Base-by-base conservation (phyloP, 2,888 invertebrate genomes). In the Scaptomyza tumidula region DNA sequence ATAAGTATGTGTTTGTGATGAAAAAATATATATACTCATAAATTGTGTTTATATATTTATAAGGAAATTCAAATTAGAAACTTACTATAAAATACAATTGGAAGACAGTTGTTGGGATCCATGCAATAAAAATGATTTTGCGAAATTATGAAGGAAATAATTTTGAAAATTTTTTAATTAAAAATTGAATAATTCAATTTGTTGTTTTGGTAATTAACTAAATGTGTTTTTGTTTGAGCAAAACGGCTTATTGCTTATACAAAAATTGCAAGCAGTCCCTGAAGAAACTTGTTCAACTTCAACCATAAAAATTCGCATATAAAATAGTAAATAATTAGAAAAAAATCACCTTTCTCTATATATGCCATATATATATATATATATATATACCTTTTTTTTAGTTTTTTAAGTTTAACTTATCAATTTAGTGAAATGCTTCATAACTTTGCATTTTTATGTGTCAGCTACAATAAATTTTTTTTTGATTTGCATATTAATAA, bases 101-200 rank as follows among this genome's bases (percentile, higher is more conserved):
- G 85, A 86, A 86, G 85, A 86, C 85, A 86, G 88, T 86, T 81
- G 81, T 88, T 79, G 83, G 83, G 86, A 73, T 75, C 80, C 86
- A 83, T 83, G 80, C 78, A 71, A 68, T 53, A 11, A 45, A 83
- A 77, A 56, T 43, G 24, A 63, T 57, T 65, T 65, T 43, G 64
- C 57, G 16, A 53, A 72, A 29, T 24, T 0, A 16, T 10, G 13
- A 16, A 4, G 33, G 41, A 46, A 39, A 16, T n/a, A 14, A 41
- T 37, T 19, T 19, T 13, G 14, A 63, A 35, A 37, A 19, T 19
- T 19, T 19, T 19, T 19, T 1, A 10, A 0, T 29, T 16, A 14
- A 46, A 33, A 4, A 16, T 16, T 14, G 19, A 48, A 4, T 14
- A 14, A 46, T 29, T 46, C 1, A 29, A 46, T 29, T 29, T 46